These are phyloP conservation scores for Tenebrio molitor DNA, from an alignment of 1,140 invertebrate species.

Conservation along the genomic window DNA sequence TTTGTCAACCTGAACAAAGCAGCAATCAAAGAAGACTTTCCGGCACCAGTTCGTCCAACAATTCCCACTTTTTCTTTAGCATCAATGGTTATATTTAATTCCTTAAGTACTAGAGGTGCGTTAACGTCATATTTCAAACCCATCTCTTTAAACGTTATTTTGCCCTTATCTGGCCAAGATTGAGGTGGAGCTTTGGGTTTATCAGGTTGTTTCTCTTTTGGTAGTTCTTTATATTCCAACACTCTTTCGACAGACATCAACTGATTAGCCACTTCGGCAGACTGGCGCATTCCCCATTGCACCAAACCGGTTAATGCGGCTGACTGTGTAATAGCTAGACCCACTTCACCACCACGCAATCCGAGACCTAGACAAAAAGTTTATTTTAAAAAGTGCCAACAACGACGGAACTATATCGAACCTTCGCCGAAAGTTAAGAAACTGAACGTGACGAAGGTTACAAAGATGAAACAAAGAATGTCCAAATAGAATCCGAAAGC, in stretches of 20 bases:
- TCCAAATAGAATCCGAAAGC: constrained; percentile 59
- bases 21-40: constrained; percentile 85
- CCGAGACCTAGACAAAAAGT: constrained; percentile 51
- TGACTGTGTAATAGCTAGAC: constrained; percentile 72
- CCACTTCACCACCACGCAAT: constrained; percentile 70
- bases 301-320: constrained; percentile 72
- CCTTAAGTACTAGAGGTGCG: constrained; percentile 72
- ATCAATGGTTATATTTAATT: constrained; percentile 73
- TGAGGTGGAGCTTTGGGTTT: constrained; percentile 62
- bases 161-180: constrained; percentile 67
- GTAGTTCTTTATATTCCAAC: constrained; percentile 79
- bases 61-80: constrained; percentile 83
- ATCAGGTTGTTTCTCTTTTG: constrained; percentile 72
- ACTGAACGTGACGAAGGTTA: constrained; percentile 58
- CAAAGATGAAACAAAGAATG: constrained; percentile 57
- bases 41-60: constrained; percentile 84
- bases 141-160: constrained; percentile 68
- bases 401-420: no score
- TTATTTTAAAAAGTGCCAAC: neutral
- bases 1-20: constrained; percentile 78
- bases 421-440: constrained; percentile 59
- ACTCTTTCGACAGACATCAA: constrained; percentile 86
- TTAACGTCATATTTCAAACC: constrained; percentile 70
- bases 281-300: constrained; percentile 81
- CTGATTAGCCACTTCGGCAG: constrained; percentile 84